A percentile compares a stretch with the other conserved stretches of the same genome.
These are phyloP conservation scores for Dromius quadrimaculatus DNA, from an alignment of 2,888 invertebrate species.

Conservation along the genomic window DNA sequence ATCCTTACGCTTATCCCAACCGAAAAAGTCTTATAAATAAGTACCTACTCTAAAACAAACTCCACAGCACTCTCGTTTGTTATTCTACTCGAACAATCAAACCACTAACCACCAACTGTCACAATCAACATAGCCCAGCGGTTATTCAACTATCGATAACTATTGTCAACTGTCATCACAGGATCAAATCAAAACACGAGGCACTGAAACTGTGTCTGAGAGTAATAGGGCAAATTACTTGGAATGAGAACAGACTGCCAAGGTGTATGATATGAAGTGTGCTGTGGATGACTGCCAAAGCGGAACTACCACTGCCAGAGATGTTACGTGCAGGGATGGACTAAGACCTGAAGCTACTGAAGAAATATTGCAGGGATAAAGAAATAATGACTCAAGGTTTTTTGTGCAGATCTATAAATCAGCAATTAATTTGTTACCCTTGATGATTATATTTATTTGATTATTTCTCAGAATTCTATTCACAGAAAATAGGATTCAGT, in stretches of 20 bases:
- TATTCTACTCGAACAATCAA: neutral
- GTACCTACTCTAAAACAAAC: slow-evolving; percentile 5
- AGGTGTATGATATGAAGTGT: slow-evolving; percentile 11
- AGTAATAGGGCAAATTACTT: neutral
- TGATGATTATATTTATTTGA: too few species aligned
- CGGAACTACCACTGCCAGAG: slow-evolving; percentile 31
- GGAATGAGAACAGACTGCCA: neutral
- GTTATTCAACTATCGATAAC: slow-evolving; percentile 20
- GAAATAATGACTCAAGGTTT: too few species aligned
- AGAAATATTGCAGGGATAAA: too few species aligned
- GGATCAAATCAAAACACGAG: neutral
- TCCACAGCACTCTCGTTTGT: neutral
- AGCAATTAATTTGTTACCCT: too few species aligned
- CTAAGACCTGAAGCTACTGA: neutral
- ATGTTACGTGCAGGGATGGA: slow-evolving; percentile 5
- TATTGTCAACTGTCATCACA: slow-evolving; percentile 16
- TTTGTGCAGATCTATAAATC: too few species aligned
- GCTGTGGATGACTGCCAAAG: slow-evolving; percentile 44
- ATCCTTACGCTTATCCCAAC: too few species aligned
- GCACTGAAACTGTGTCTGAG: slow-evolving; percentile 7
- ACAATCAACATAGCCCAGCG: neutral
- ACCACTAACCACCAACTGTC: slow-evolving; percentile 1
- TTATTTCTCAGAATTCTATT: too few species aligned
- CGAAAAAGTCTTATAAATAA: too few species aligned
- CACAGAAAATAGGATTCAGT: too few species aligned